Evolutionary conservation across 2,113 vertebrate species (phyloP), one percentile per base, ranked within the genome.

Genomic region (Euleptes europaea): DNA sequence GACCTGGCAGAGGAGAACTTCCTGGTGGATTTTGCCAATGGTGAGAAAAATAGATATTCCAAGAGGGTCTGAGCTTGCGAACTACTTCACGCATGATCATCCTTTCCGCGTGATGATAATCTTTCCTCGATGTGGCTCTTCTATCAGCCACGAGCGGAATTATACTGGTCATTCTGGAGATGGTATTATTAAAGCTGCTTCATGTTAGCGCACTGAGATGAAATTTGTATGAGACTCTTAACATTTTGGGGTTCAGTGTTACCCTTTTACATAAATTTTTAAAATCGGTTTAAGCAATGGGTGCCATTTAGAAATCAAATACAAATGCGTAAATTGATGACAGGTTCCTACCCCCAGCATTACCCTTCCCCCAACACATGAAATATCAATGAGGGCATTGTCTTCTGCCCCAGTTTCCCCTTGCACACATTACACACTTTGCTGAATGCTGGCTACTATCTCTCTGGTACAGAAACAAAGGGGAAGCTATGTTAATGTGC

Each of bases 321-420:
- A 28, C 8, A 38, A 31, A 28, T 28, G 5, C 26, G 12, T 9
- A 28, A 47, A 17, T 17, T 33, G 51, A 49, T 19, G 17, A 17
- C 35, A 3, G 23, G 40, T 54, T 31, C n/a, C 74, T 31, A 1
- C n/a, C 31, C 69, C 31, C 38, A 3, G 38, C 19, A 19, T 40
- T 19, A 21, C 80, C 74, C 74, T 77, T 35, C 73, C 60, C 80
- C 26, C 21, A 42, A 21, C 35, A 42, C 5, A 1, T 19, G 2
- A 11, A 63, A 10, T 1, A 73, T 87, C 81, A 87, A 87, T 83
- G 75, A 65, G 19, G 44, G 49, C 60, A 87, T 87, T 87, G 81
- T 87, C 33, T 87, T 65, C 42, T 79, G 75, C 69, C 69, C 86
- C 33, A 73, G 33, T 87, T 83, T 54, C 51, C 23, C 33, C 21